Conservation (phyloP, 2,797 vertebrate species). For the Pachyuromys duprasi region DNA sequence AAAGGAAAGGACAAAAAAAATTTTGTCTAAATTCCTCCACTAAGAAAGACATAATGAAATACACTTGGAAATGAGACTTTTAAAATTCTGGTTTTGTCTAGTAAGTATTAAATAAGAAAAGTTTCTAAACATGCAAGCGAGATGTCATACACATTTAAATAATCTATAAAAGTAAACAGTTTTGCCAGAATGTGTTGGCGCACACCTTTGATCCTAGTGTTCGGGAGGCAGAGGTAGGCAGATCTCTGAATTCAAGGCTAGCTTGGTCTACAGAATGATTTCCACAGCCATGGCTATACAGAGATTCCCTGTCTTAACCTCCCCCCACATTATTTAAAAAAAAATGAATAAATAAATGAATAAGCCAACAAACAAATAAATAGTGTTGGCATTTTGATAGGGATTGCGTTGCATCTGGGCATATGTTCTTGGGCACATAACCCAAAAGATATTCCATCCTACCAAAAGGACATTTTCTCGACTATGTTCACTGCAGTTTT, state of each 20-base stretch:
- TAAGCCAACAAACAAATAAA: neutral
- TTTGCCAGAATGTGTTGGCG: neutral
- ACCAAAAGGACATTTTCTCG: neutral
- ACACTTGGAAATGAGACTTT: neutral
- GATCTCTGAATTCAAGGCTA: neutral
- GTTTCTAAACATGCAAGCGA: conserved; percentile 2
- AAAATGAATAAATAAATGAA: no score
- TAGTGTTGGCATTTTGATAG: neutral
- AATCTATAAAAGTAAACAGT: conserved; percentile 27
- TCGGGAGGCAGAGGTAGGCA: neutral
- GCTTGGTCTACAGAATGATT: neutral
- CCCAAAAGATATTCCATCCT: neutral
- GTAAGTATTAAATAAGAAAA: conserved; percentile 52
- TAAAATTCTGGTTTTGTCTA: conserved; percentile 13
- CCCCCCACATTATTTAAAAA: no score
- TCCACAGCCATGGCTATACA: neutral
- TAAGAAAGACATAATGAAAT: conserved; percentile 50
- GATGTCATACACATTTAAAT: conserved; percentile 6
- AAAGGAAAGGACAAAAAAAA: conserved; percentile 46
- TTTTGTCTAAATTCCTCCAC: neutral
- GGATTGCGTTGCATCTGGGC: neutral
- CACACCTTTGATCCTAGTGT: neutral
- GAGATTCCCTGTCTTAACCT: neutral
- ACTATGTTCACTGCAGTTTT: neutral
- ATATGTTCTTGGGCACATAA: neutral